Percentiles rank a stretch among this genome's conserved stretches.
Evolutionary conservation across 2,113 vertebrate species (phyloP).

Genomic region (Camarhynchus parvulus): DNA sequence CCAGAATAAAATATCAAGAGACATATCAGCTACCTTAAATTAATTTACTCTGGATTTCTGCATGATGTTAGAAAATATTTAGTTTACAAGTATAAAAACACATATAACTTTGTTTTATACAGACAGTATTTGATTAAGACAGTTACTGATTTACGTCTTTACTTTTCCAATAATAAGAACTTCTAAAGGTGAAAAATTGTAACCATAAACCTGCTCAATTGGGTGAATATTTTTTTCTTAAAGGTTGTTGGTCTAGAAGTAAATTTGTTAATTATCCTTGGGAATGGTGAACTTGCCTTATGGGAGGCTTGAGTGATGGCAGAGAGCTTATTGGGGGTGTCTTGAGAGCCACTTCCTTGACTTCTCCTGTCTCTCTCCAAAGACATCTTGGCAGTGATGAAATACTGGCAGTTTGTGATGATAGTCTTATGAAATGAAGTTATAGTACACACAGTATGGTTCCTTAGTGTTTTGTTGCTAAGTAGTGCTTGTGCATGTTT

Average conservation of each 20-base stretch:
- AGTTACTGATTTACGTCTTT: not conserved
- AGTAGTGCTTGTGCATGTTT: slow-evolving; percentile 71
- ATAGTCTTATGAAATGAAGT: slow-evolving; percentile 71
- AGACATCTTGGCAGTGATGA: slow-evolving; percentile 69
- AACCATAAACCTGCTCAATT: not conserved
- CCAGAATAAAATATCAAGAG: not conserved
- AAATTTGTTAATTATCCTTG: slow-evolving; percentile 36
- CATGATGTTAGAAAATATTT: not conserved
- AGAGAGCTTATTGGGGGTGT: slow-evolving; percentile 68
- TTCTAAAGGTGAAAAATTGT: slow-evolving; percentile 12
- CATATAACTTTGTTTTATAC: not conserved
- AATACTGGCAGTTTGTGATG: slow-evolving; percentile 69
- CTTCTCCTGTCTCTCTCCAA: slow-evolving; percentile 55
- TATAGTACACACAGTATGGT: slow-evolving; percentile 71
- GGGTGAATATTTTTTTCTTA: not conserved
- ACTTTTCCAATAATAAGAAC: not conserved
- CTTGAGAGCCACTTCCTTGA: slow-evolving; percentile 65
- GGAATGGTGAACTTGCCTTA: slow-evolving; percentile 39
- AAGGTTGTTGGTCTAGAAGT: slow-evolving; percentile 18
- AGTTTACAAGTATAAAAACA: not conserved
- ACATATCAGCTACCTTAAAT: not conserved
- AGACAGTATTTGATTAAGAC: not conserved
- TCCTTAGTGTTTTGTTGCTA: slow-evolving; percentile 68
- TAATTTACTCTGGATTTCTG: not conserved
- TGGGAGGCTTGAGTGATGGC: slow-evolving; percentile 59